Base-by-base conservation (phyloP, 2,797 vertebrate genomes). In the Champsocephalus esox region DNA sequence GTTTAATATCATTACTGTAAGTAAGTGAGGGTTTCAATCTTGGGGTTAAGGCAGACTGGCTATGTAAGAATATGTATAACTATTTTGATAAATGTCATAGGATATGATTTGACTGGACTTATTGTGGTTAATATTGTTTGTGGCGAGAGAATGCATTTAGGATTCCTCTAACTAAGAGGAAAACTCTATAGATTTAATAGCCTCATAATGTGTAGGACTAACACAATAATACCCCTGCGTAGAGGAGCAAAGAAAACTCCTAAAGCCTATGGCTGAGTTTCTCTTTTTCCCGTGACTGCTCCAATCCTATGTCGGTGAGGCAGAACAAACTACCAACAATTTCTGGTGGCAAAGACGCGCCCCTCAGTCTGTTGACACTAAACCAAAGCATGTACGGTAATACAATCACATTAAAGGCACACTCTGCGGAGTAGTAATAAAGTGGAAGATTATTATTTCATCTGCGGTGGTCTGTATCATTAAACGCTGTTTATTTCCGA, bases 401-500 rank as follows among this genome's bases (percentile, higher is more conserved):
- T 81, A 78, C 84, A 79, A 72, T 57, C 45, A 61, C 59, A 81
- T 56, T 63, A 38, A 69, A 71, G 56, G 84, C 75, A 68, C 68
- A 77, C 50, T 80, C 66, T 72, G 66, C 73, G 66, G 79, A 85
- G 46, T 65, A 12, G 54, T 61, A 70, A 78, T 87, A 85, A 87
- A 89, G 82, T 38, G 28, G 43, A 68, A 73, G 43, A 90, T 86
- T 74, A 86, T 90, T 56, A 78, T 87, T 88, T 88, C 71, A 62
- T 82, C 81, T 86, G 76, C 61, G 78, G 66, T 77, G 78, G 66
- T 77, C 51, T 66, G 50, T 73, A 75, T 87, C 62, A 82, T 87
- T 85, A 82, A 83, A 78, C 70, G 69, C 72, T 84, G 60, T 86
- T 89, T 85, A 70, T 87, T 87, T 87, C 64, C 64, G 77, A 85